Evolutionary conservation across 2,888 invertebrate genomes (phyloP).

Genomic region (Isotomurus palustris): DNA sequence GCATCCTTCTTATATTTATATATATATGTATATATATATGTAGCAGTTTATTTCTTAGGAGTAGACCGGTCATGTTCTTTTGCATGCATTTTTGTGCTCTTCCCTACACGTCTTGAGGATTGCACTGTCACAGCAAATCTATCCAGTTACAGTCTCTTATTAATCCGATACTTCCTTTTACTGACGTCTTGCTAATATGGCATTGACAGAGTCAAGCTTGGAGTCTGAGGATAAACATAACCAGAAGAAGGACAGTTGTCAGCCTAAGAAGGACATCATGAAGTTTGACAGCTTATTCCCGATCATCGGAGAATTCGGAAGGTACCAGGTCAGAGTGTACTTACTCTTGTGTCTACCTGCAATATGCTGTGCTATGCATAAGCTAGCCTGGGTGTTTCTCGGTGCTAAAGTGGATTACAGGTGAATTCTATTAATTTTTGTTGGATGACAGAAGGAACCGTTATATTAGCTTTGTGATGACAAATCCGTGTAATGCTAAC

Average conservation of each 20-base stretch:
- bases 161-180: no score
- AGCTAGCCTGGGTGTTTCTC: constrained; percentile 66
- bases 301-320: constrained; percentile 65
- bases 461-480: no score
- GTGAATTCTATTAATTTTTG: constrained; percentile 48
- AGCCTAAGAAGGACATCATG: constrained; percentile 53
- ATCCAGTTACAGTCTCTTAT: background rate
- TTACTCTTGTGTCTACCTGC: constrained; percentile 65
- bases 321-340: constrained; percentile 65
- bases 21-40: no score
- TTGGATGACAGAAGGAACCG: background rate
- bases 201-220: background rate
- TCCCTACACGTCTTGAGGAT: no score
- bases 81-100: no score
- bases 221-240: background rate
- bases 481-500: constrained; percentile 14
- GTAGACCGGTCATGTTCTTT: no score
- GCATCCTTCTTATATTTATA: no score
- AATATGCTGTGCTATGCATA: constrained; percentile 68
- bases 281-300: constrained; percentile 66
- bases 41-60: no score
- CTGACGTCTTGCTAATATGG: background rate
- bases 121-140: no score
- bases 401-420: constrained; percentile 62
- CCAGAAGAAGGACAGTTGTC: background rate